Evolutionary conservation across 2,888 invertebrate species (phyloP), one percentile per base, ranked within the genome.

Genomic region (Scelioninae gen. 2): DNA sequence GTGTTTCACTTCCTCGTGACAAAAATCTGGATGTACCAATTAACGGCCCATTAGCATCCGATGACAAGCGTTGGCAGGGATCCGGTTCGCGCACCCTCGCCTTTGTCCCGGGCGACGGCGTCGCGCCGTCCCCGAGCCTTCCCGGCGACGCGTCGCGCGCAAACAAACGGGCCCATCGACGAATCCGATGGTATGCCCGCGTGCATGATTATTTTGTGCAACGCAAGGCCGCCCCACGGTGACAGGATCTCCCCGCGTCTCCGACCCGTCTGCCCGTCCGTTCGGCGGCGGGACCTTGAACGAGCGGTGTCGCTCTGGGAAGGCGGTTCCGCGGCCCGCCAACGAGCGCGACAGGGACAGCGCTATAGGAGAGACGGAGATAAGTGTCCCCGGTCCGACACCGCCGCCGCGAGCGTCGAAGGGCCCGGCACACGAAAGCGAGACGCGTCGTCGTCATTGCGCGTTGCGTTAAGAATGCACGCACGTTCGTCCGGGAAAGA

Each of bases 201-300:
- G 64, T 81, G 77, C 82, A 81, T 82, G 82, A 83, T 84, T 81
- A 82, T 82, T 83, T 83, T 78, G 80, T 80, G 81, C 81, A 78
- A 64, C 77, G 78, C 82, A 82, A 83, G 82, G 84, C 81, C 83
- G 82, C 81, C 82, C 81, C 80, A 80, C 74, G 80, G 79, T 81
- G 81, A 84, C 82, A 80, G 81, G 79, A 78, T 78, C 81, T 75
- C 78, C 77, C 70, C 71, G 75, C 76, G 78, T 80, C 77, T 78
- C 69, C 72, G 71, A 73, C 76, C 74, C 61, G 71, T 71, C 71
- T 45, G 64, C 57, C 48, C 57, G 60, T 74, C 70, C 63, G 53
- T 50, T 48, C 63, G 39, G 58, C 63, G 39, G 58, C 52, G 28
- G 55, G 74, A 57, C 76, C 76, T 74, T 76, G 72, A 74, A 73